phyloP scores from a whole-genome alignment of 1,140 invertebrate species.

The Acyrthosiphon pisum region DNA sequence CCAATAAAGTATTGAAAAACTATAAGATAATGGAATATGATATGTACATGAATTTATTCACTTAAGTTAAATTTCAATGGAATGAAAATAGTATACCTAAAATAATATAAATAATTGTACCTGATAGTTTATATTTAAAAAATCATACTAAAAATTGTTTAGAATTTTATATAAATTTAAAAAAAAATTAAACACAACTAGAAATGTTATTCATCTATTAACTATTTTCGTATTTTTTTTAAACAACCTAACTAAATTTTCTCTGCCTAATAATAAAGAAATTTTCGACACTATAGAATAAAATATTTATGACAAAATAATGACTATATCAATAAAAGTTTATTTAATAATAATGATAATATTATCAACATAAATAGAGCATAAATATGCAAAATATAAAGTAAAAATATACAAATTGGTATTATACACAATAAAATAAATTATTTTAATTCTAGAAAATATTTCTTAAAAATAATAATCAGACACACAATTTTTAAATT shows the following conservation, averaged over 20 bases:
- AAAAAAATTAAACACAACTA: no score
- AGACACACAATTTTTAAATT: not conserved
- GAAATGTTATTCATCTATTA: no score
- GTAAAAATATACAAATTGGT: not conserved
- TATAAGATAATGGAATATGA: not conserved
- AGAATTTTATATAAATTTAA: no score
- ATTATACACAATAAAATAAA: no score
- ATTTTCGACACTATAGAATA: not conserved
- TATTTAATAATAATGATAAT: not conserved
- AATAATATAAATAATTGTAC: not conserved
- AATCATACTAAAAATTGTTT: no score
- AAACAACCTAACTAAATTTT: not conserved
- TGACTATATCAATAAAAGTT: not conserved
- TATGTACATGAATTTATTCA: not conserved
- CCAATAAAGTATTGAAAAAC: not conserved
- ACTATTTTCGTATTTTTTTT: not conserved
- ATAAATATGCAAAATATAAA: not conserved
- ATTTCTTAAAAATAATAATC: not conserved
- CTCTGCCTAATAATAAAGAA: not conserved
- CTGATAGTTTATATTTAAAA: not conserved
- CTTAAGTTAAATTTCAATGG: not conserved
- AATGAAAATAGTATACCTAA: not conserved
- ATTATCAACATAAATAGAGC: not conserved
- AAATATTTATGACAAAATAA: not conserved
- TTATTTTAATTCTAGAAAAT: not conserved